Base-by-base conservation (phyloP, 2,113 vertebrate genomes). In the Lethenteron reissneri region DNA sequence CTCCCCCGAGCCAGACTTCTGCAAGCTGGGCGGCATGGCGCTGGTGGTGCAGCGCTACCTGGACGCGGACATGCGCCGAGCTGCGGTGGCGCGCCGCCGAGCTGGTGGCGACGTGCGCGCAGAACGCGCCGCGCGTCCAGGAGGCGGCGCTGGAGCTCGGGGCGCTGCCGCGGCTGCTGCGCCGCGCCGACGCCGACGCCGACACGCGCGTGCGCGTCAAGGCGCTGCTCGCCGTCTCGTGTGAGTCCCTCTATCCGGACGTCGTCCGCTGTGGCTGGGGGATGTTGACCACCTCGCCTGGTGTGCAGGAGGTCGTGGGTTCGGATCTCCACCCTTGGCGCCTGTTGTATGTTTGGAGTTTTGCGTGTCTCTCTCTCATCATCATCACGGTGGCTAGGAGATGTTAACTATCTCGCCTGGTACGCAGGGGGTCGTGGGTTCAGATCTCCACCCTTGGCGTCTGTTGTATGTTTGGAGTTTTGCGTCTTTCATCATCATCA, bases 111-210 rank as follows among this genome's bases (percentile, higher is more conserved):
- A 83, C 81, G 2, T 88, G 87, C 74, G 83, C 86, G 73, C 89
- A 92, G 82, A 92, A 92, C 4, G 86, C 88, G 80, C 85, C 86
- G 0, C 83, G 83, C 77, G 86, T 92, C 70, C 89, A 92, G 81
- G 80, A 82, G 74, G 78, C 85, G 76, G 77, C 87, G 71, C 79
- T 90, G 12, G 76, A 77, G 9, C 81, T 83, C 1, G 86, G 84
- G 2, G 81, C 81, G 2, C 78, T 92, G 57, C 79, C 79, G 12
- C 87, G 81, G 75, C 79, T 92, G 57, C 80, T 92, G 25, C 78
- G 85, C 72, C 81, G 88, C 58, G 81, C 86, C 1, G 86, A 92
- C 73, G 79, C 81, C 0, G 89, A 92, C 72, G 14, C 81, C 57
- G 75, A 83, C 1, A 80, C 85, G 70, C 79, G 80, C 0, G 86